Evolutionary conservation across 2,888 invertebrate species (phyloP), one percentile per base, ranked within the genome.

Genomic region (Harpalus rufipes): DNA sequence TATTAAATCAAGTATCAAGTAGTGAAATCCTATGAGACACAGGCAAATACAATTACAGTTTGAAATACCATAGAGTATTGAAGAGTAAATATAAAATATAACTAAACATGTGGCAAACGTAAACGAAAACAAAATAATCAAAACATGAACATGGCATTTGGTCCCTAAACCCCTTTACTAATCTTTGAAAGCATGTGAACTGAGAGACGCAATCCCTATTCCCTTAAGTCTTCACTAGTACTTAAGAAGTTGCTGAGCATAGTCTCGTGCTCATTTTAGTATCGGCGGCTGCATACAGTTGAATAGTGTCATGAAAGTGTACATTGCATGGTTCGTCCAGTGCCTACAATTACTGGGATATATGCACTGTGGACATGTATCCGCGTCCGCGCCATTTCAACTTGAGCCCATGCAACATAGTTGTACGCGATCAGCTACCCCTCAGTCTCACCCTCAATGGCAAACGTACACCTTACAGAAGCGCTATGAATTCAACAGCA

Each of bases 91-190:
- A 74, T 58, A 85, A 85, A 32, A 32, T 32, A 32, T 32, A 32
- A 32, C 32, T 5, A 32, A 32, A 32, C 32, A 32, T 32, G 32
- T 32, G 32, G 32, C 32, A 32, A 32, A 32, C 32, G 32, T 32
- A 32, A 78, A 76, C 56, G 59, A 39, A 81, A 85, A 83, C 51
- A 81, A 87, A 78, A 86, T 86, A 86, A 86, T 86, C 86, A 86
- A 86, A 84, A 86, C 72, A 74, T 16, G 41, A 86, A 86, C 87
- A 87, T 87, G 87, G 86, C 85, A 88, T 88, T 10, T 18, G 18
- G 87, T 90, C 89, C 90, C 90, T 86, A 89, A 89, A 87, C 90
- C 90, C 90, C 90, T 86, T 85, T 88, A 86, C 89, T 90, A 90
- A 90, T 90, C 89, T 89, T 84, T 86, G 86, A 86, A 87, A 87